Conservation (phyloP, 2,888 invertebrate species). For the Anaspis maculata region DNA sequence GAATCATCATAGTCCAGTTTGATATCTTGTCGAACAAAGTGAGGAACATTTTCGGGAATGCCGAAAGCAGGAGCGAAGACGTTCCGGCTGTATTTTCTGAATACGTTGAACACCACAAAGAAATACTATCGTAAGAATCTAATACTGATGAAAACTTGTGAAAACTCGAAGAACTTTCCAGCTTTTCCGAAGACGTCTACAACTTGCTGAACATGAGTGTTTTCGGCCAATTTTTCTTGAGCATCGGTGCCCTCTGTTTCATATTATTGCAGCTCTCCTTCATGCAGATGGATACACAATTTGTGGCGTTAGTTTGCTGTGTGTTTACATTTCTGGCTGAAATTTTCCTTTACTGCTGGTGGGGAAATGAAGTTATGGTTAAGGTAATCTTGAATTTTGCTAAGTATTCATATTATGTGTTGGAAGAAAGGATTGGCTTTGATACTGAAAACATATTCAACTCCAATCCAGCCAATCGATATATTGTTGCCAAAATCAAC, state of each 20-base stretch:
- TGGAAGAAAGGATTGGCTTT: too few species aligned
- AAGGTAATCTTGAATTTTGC: background rate
- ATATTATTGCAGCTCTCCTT: background rate
- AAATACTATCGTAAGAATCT: slow-evolving; percentile 3
- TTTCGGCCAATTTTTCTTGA: background rate
- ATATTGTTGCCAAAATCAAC: too few species aligned
- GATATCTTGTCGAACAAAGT: slow-evolving; percentile 6
- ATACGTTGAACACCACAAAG: slow-evolving; percentile 6
- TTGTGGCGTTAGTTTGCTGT: background rate
- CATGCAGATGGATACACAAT: background rate
- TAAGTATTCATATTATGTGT: background rate
- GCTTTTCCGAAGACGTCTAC: background rate
- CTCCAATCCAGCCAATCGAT: too few species aligned
- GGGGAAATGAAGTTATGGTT: background rate
- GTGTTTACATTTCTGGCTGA: background rate
- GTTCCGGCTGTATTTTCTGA: too few species aligned
- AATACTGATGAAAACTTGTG: too few species aligned
- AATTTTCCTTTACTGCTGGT: background rate
- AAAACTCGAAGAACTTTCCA: too few species aligned
- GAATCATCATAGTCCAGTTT: slow-evolving; percentile 4
- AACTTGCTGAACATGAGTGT: background rate
- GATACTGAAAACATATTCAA: too few species aligned
- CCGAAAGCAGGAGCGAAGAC: too few species aligned
- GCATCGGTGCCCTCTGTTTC: background rate
- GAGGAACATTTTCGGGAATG: slow-evolving; percentile 1